Percentiles rank a stretch among this genome's conserved stretches.
phyloP scores from a whole-genome alignment of 2,113 vertebrate species.

The Casuarius casuarius region DNA sequence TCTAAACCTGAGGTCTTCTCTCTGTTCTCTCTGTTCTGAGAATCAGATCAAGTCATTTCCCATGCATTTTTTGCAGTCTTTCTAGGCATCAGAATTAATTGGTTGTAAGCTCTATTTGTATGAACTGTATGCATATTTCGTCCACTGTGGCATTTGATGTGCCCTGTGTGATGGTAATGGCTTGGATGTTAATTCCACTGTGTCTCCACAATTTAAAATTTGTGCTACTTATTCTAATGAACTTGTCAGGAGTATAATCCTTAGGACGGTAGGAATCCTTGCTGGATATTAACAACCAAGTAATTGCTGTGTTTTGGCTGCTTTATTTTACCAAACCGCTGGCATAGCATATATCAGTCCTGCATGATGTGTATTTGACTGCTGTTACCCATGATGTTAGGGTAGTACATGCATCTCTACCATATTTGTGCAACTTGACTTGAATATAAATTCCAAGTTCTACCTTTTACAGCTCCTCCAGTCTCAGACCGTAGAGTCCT shows the following conservation, averaged over 20 bases:
- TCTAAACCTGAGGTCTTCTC: background rate
- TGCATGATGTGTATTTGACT: background rate
- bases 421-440: background rate
- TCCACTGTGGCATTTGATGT: background rate
- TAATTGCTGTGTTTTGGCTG: background rate
- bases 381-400: background rate
- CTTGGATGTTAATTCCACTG: background rate
- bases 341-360: background rate
- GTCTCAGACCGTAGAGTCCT: background rate
- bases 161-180: background rate
- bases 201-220: background rate
- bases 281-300: background rate
- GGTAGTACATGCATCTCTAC: background rate
- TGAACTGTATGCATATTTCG: background rate
- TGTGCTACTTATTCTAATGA: background rate
- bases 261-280: background rate
- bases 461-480: background rate
- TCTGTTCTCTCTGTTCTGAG: background rate
- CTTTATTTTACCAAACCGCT: background rate
- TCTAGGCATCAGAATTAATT: background rate
- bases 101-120: background rate
- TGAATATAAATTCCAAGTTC: background rate
- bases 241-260: background rate
- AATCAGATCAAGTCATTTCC: background rate
- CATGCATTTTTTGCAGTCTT: background rate